phyloP scores from a whole-genome alignment of 2,888 invertebrate genomes.

The Mythimna ferrago region DNA sequence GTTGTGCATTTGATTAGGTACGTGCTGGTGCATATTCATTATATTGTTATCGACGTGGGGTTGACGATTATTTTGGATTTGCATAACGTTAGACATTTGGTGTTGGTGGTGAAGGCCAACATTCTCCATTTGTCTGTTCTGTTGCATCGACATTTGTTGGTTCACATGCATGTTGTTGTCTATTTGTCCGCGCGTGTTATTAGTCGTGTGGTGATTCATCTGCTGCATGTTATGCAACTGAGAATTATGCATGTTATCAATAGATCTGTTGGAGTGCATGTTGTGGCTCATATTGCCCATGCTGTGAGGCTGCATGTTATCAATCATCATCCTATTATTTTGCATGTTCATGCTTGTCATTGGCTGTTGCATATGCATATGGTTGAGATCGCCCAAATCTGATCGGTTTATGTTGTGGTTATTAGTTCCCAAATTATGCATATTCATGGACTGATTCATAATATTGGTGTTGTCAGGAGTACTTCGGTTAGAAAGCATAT shows the following conservation, averaged over 20 bases:
- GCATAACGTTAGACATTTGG: conserved; percentile 87
- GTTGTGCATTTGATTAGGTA: conserved; percentile 86
- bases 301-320: conserved; percentile 84
- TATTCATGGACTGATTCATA: conserved; percentile 85
- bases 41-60: conserved; percentile 83
- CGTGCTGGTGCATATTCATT: conserved; percentile 86
- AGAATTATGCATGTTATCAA: conserved; percentile 85
- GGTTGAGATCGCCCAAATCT: conserved; percentile 83
- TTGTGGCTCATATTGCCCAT: conserved; percentile 84
- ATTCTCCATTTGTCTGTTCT: conserved; percentile 85
- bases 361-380: conserved; percentile 86
- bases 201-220: conserved; percentile 84
- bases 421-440: conserved; percentile 81
- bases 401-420: conserved; percentile 82
- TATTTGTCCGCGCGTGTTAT: conserved; percentile 78
- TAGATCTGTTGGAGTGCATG: conserved; percentile 84
- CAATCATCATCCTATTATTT: conserved; percentile 87
- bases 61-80: conserved; percentile 83
- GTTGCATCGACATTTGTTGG: conserved; percentile 85
- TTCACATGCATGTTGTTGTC: conserved; percentile 85
- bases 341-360: conserved; percentile 84
- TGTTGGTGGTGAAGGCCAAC: conserved; percentile 85
- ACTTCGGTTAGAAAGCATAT: conserved; percentile 81
- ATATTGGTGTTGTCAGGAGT: conserved; percentile 81
- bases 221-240: conserved; percentile 86